Conservation (phyloP, 2,113 vertebrate species). For the Thermophis baileyi region DNA sequence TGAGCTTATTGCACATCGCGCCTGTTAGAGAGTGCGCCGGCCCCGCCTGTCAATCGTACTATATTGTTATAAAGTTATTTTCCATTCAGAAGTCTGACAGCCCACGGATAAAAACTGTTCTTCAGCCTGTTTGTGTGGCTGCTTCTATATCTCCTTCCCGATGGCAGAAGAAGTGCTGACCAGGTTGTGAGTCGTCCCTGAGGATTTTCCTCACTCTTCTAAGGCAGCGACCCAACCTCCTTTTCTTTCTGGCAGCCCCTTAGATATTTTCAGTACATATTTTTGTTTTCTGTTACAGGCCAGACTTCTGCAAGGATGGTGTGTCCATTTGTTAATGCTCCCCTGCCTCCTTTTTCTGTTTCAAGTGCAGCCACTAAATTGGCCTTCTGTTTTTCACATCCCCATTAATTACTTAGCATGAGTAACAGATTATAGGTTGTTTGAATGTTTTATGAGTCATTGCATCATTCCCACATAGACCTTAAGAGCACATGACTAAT, state of each 20-base stretch:
- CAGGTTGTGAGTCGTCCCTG: too few species aligned
- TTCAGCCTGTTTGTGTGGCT: too few species aligned
- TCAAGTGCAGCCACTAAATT: background rate
- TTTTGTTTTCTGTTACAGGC: background rate
- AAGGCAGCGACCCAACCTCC: background rate
- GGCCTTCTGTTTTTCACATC: background rate
- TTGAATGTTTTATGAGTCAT: background rate
- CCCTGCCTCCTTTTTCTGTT: background rate
- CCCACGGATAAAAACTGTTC: too few species aligned
- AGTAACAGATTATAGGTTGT: background rate
- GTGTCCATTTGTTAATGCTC: background rate
- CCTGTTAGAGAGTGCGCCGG: too few species aligned
- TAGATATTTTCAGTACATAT: background rate
- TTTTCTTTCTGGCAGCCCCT: background rate
- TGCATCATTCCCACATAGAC: background rate
- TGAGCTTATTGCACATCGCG: too few species aligned
- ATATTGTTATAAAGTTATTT: too few species aligned
- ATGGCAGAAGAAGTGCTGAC: too few species aligned
- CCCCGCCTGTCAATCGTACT: too few species aligned
- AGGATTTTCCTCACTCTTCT: too few species aligned
- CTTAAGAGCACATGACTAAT: background rate
- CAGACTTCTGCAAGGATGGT: background rate
- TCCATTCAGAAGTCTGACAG: too few species aligned
- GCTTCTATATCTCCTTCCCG: too few species aligned
- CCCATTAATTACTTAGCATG: background rate